Evolutionary conservation across 2,113 vertebrate species (phyloP).

Genomic region (Arothron firmamentum): DNA sequence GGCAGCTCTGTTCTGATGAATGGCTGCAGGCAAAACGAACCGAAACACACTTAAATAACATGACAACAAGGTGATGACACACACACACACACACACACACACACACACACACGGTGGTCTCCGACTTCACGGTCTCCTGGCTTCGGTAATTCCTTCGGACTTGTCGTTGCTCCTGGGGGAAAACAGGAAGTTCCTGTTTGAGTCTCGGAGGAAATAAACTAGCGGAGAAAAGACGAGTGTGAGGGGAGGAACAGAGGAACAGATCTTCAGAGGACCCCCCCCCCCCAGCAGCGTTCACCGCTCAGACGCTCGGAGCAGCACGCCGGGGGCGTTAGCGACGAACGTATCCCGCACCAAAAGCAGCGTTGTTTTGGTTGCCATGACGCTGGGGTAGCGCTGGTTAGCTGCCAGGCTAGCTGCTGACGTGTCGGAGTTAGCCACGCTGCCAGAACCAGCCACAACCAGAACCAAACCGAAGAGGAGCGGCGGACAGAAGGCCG

Average conservation of each 20-base stretch:
- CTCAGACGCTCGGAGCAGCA: no score
- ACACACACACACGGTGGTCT: conserved; percentile 28
- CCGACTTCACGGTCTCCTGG: conserved; percentile 35
- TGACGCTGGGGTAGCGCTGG: no score
- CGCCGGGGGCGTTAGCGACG: no score
- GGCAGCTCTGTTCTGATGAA: no score
- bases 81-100: conserved; percentile 25
- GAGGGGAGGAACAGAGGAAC: no score
- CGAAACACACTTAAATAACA: not conserved
- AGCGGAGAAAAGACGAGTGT: conserved; percentile 10
- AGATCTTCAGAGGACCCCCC: no score
- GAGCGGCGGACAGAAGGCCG: no score
- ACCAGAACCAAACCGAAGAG: no score
- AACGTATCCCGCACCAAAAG: no score
- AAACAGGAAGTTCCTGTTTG: conserved; percentile 13
- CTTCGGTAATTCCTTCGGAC: conserved; percentile 54
- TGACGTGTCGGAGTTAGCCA: not conserved
- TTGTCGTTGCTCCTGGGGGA: conserved; percentile 32
- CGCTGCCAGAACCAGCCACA: no score
- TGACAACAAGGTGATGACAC: conserved; percentile 2
- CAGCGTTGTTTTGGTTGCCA: no score
- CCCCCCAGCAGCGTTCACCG: no score
- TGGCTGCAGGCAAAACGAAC: not conserved
- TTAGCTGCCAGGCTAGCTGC: not conserved
- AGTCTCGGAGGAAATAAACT: conserved; percentile 27